Percentiles rank a stretch among this genome's conserved stretches.
These are phyloP conservation scores for Rallus limicola DNA, from an alignment of 2,113 vertebrate species.

Conservation along the genomic window DNA sequence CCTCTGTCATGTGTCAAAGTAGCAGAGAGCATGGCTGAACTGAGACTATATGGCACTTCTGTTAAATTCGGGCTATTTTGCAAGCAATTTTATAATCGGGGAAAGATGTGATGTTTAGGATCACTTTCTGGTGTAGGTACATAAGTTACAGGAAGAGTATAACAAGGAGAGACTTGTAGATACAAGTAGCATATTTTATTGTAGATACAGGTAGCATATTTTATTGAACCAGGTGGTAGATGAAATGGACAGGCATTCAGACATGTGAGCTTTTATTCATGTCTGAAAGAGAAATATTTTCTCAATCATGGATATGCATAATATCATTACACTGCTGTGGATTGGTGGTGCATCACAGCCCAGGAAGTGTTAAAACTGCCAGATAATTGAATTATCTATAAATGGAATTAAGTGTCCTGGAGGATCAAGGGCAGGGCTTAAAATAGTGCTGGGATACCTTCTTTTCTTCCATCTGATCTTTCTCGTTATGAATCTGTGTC, in stretches of 20 bases:
- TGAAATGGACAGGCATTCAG: background rate
- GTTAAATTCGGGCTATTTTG: background rate
- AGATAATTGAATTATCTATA: background rate
- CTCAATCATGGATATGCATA: background rate
- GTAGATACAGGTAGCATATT: background rate
- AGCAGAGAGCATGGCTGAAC: background rate
- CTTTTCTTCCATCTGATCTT: background rate
- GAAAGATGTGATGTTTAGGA: background rate
- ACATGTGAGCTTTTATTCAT: background rate
- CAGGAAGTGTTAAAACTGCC: background rate
- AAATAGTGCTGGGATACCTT: background rate
- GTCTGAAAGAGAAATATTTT: background rate
- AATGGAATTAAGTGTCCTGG: background rate
- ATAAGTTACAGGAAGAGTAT: background rate
- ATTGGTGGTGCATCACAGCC: background rate
- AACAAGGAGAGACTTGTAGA: background rate
- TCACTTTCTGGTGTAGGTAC: background rate
- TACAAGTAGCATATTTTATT: background rate
- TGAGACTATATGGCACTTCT: background rate
- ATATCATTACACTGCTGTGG: background rate
- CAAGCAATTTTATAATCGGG: background rate
- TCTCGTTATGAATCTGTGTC: background rate
- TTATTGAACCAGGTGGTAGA: background rate
- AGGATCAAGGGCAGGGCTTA: background rate
- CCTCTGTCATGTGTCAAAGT: background rate